Evolutionary conservation across 2,113 vertebrate species (phyloP).

Genomic region (Daphoenositta chrysoptera): DNA sequence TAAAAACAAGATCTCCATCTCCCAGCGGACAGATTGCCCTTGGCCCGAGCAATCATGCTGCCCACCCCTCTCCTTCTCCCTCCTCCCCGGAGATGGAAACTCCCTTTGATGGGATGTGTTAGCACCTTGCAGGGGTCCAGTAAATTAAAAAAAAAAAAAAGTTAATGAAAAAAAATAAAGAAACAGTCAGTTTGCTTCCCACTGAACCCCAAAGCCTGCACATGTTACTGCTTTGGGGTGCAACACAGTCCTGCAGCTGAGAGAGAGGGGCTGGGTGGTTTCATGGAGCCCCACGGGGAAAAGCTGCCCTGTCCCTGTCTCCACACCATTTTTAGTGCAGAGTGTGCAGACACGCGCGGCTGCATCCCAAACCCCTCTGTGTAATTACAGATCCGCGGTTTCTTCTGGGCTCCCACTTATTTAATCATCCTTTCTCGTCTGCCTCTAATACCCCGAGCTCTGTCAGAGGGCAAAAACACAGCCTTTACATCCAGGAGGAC

Average conservation of each 20-base stretch:
- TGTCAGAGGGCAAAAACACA: not conserved
- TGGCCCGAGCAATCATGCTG: not conserved
- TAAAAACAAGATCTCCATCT: not conserved
- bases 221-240: not conserved
- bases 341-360: rapidly evolving
- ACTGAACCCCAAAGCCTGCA: rapidly evolving
- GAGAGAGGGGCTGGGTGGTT: not conserved
- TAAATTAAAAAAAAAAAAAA: not conserved
- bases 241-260: not conserved
- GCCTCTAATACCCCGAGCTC: not conserved
- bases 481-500: conserved; percentile 51
- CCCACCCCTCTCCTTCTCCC: not conserved
- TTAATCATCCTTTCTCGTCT: not conserved
- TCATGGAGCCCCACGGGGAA: not conserved
- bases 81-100: not conserved
- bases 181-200: not conserved
- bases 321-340: not conserved
- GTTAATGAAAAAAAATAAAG: too few relatives aligned
- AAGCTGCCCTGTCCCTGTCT: not conserved
- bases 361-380: not conserved
- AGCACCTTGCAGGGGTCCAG: not conserved
- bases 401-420: not conserved
- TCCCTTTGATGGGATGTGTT: not conserved
- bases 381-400: not conserved
- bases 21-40: not conserved